These are phyloP conservation scores for Martes martes DNA, from an alignment of 2,113 vertebrate genomes.

Conservation along the genomic window DNA sequence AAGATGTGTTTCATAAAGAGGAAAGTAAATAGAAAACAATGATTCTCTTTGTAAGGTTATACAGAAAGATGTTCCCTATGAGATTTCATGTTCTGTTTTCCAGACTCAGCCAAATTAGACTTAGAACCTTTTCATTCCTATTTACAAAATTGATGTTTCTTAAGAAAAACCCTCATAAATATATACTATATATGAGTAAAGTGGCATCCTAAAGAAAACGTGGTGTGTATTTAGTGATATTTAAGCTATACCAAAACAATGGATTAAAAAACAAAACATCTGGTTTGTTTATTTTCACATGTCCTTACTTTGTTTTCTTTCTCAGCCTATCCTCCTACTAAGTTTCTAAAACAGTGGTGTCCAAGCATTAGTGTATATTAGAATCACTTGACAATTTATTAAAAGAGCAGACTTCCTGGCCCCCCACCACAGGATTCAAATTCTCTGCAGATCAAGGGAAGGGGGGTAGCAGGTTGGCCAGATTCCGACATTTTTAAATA, in stretches of 20 bases:
- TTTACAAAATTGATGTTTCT: conserved; percentile 47
- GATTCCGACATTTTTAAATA: not conserved
- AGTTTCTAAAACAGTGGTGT: not conserved
- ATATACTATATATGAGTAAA: conserved; percentile 17
- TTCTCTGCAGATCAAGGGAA: not conserved
- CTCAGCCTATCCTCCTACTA: not conserved
- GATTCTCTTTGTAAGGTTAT: conserved; percentile 60
- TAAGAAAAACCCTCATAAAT: conserved; percentile 43
- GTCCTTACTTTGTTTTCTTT: not conserved
- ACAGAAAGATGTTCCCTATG: conserved; percentile 39
- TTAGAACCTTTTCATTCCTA: conserved; percentile 48
- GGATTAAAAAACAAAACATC: not conserved
- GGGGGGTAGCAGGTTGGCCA: fast-evolving
- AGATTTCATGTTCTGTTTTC: conserved; percentile 49
- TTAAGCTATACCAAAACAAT: not conserved
- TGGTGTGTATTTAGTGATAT: not conserved
- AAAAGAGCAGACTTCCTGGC: not conserved
- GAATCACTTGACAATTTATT: not conserved
- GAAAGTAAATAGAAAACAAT: conserved; percentile 54
- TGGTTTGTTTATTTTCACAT: not conserved
- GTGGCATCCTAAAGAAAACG: not conserved
- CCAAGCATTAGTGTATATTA: not conserved
- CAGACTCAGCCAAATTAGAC: conserved; percentile 52
- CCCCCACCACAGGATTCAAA: not conserved
- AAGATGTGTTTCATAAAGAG: conserved; percentile 28